Evolutionary conservation across 1,140 invertebrate genomes (phyloP).

Genomic region (Drosophila tristis): DNA sequence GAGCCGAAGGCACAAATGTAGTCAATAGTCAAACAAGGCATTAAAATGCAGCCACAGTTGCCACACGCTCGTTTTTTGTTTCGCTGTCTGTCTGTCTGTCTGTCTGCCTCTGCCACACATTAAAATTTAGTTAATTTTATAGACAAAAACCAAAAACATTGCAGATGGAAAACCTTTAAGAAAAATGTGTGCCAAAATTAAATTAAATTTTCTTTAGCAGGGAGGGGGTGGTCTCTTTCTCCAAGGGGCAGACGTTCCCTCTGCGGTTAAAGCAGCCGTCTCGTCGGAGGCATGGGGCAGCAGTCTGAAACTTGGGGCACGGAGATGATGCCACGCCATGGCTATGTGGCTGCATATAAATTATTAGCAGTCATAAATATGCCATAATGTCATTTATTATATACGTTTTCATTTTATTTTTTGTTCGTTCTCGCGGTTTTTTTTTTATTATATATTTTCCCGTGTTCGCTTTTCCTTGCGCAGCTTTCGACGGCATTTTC

Average conservation of each 20-base stretch:
- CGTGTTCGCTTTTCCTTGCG: conserved; percentile 52
- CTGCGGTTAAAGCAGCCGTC: conserved; percentile 13
- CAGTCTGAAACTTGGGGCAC: conserved; percentile 12
- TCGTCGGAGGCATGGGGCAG: conserved; percentile 23
- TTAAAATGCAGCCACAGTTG: conserved; percentile 30
- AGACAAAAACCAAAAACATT: conserved; percentile 6
- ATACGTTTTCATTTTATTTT: conserved; percentile 70
- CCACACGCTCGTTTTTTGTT: too few relatives aligned
- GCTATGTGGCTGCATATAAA: conserved; percentile 75
- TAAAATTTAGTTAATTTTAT: conserved; percentile 28
- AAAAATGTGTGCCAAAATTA: conserved; percentile 43
- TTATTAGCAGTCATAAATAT: conserved; percentile 82
- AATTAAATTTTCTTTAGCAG: conserved; percentile 42
- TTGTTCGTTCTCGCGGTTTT: neutral
- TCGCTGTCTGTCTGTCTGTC: too few relatives aligned
- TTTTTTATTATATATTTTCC: conserved; percentile 9
- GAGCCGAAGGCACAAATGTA: conserved; percentile 5
- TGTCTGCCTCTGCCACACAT: neutral
- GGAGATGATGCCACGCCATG: conserved; percentile 1
- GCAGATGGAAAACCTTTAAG: conserved; percentile 24
- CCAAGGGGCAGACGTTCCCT: conserved; percentile 39
- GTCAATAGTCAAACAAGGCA: conserved; percentile 20
- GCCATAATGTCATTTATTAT: conserved; percentile 83
- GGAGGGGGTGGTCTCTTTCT: neutral
- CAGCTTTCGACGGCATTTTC: neutral